A percentile compares a stretch with the other conserved stretches of the same genome.
phyloP scores from a whole-genome alignment of 2,113 vertebrate genomes.

The Oncorhynchus clarkii region DNA sequence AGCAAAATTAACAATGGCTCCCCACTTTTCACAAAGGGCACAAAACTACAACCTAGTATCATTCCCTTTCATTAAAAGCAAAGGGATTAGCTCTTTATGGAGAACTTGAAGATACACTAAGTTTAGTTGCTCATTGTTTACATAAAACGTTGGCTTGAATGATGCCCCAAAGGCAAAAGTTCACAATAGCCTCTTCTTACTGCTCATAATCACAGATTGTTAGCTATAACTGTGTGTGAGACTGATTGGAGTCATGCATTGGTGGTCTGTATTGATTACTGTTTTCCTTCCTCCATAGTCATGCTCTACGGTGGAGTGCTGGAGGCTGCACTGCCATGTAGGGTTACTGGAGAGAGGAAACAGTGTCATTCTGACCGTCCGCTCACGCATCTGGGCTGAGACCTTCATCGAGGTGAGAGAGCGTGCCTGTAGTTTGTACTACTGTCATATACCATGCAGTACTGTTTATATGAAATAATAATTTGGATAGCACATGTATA shows the following conservation, averaged over 20 bases:
- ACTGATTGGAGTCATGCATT: not conserved
- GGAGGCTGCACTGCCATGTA: conserved; percentile 76
- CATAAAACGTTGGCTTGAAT: too few relatives aligned
- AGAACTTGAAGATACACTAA: not conserved
- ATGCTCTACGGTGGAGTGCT: conserved; percentile 79
- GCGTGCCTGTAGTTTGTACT: not conserved
- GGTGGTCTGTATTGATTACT: not conserved
- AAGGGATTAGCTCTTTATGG: not conserved
- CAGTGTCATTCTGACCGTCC: conserved; percentile 76
- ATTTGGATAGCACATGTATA: not conserved
- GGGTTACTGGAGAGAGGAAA: conserved; percentile 75
- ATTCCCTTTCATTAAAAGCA: not conserved
- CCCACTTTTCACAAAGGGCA: too few relatives aligned
- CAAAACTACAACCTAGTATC: too few relatives aligned
- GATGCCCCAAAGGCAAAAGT: too few relatives aligned
- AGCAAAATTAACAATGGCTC: too few relatives aligned
- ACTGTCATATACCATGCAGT: too few relatives aligned
- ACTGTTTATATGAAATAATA: too few relatives aligned
- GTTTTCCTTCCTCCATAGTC: conserved; percentile 61
- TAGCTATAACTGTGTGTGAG: not conserved
- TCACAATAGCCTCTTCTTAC: too few relatives aligned
- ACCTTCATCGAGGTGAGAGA: conserved; percentile 80
- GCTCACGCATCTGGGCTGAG: conserved; percentile 83
- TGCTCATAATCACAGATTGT: not conserved
- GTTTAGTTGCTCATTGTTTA: not conserved